These are phyloP conservation scores for Planiliza haematocheilus DNA, from an alignment of 2,113 vertebrate genomes.

Conservation along the genomic window DNA sequence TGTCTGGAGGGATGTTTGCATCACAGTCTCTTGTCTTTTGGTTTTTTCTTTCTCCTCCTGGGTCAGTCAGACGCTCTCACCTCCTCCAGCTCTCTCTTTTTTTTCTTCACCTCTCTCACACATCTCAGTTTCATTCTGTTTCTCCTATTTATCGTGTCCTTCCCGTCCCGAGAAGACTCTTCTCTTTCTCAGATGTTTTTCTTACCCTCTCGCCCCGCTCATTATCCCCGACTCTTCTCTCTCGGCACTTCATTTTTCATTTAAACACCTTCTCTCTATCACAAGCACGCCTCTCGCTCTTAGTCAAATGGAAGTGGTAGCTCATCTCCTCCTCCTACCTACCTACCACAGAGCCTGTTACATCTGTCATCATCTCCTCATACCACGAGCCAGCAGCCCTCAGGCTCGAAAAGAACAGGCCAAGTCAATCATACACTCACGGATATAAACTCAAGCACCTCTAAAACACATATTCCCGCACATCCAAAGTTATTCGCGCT, in stretches of 20 bases:
- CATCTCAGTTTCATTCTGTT: constrained; percentile 72
- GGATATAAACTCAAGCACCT: constrained; percentile 52
- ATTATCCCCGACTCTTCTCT: constrained; percentile 10
- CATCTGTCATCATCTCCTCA: constrained; percentile 67
- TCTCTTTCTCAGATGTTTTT: constrained; percentile 38
- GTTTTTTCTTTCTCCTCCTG: background rate
- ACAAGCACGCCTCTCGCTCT: constrained; percentile 19
- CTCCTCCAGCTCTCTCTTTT: too few relatives aligned
- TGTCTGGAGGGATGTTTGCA: constrained; percentile 54
- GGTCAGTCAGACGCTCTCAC: constrained; percentile 39
- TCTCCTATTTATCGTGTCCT: constrained; percentile 60
- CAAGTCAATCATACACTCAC: constrained; percentile 56
- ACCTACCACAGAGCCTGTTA: constrained; percentile 75
- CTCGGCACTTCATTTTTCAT: constrained; percentile 65
- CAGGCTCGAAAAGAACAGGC: constrained; percentile 38
- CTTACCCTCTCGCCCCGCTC: constrained; percentile 2
- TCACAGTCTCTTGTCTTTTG: constrained; percentile 36
- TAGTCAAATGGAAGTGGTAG: constrained; percentile 50
- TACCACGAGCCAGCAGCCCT: constrained; percentile 55
- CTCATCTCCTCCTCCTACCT: constrained; percentile 42
- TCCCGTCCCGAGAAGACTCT: constrained; percentile 7
- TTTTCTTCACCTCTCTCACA: constrained; percentile 57
- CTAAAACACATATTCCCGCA: constrained; percentile 53
- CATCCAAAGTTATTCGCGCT: constrained; percentile 24
- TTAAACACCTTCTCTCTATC: constrained; percentile 58